Evolutionary conservation across 2,888 invertebrate species (phyloP), one percentile per base, ranked within the genome.

Genomic region (Hipparchia semele): DNA sequence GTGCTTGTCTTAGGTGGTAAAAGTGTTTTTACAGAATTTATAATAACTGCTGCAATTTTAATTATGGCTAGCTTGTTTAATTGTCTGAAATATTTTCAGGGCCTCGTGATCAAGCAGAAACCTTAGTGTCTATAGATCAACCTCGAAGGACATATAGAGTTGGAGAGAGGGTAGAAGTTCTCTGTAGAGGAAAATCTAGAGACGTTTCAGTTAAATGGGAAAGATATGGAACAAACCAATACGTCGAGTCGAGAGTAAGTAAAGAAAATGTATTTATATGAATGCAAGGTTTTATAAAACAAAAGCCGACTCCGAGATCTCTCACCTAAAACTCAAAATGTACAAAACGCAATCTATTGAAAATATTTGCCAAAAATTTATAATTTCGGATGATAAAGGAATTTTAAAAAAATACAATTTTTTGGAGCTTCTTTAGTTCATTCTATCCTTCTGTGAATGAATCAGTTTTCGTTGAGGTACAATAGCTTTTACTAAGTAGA

Each of bases 81-180:
- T 46, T 13, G 0, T 1, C 1, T 58, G 2, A 3, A 10, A 12
- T 12, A 6, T 33, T 85, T 88, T 67, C 85, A 92, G 92, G 89
- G 54, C 79, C 86, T 0, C 83, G 79, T 8, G 79, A 78, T 6
- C 78, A 81, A 69, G 62, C 82, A 0, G 77, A 80, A 23, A 68
- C 81, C 0, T 73, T 90, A 77, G 90, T 94, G 69, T 78, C 82
- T 74, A 94, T 93, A 72, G 88, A 89, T n/a, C 88, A 90, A 76
- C 90, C 91, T 2, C 81, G 81, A 13, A 83, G 85, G 56, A 80
- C 80, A 13, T 92, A 84, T 81, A 83, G 86, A 58, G 88, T 87
- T 1, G 91, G 90, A 1, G 91, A 92, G 66, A 90, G 87, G 72
- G 90, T 92, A 0, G 83, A 88, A 68, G 84, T 94, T 0, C 77